phyloP scores from a whole-genome alignment of 2,797 vertebrate species.

The Arvicola amphibius region DNA sequence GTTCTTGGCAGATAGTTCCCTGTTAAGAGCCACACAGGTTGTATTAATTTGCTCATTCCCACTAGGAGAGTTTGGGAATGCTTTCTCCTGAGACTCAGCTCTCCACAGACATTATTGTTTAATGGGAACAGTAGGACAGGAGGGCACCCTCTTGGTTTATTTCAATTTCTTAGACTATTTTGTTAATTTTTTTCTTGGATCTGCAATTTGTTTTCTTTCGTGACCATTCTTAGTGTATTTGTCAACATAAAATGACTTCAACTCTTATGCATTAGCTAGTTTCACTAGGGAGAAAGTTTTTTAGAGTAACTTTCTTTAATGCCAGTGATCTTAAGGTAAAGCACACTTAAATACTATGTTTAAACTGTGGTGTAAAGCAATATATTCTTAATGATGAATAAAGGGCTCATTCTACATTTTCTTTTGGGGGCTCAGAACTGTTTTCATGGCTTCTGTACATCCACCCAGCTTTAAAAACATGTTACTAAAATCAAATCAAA shows the following conservation, averaged over 20 bases:
- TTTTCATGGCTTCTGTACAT: not conserved
- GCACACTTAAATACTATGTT: not conserved
- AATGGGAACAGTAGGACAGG: not conserved
- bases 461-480: not conserved
- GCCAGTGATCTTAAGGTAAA: not conserved
- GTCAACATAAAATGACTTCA: not conserved
- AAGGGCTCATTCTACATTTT: not conserved
- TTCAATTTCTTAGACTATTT: constrained; percentile 22
- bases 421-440: not conserved
- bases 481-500: not conserved
- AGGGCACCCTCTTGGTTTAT: not conserved
- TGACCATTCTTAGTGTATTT: not conserved
- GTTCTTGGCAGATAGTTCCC: not conserved
- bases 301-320: not conserved
- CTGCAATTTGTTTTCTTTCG: not conserved
- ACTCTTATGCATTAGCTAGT: not conserved
- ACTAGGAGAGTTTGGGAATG: not conserved
- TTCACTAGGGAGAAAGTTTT: constrained; percentile 33
- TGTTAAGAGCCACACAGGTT: not conserved
- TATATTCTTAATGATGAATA: not conserved
- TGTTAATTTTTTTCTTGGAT: not conserved
- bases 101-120: not conserved
- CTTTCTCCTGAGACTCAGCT: not conserved
- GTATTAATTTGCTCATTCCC: not conserved
- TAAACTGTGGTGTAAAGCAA: not conserved